phyloP scores from a whole-genome alignment of 2,113 vertebrate species.

The Callopanchax toddi region DNA sequence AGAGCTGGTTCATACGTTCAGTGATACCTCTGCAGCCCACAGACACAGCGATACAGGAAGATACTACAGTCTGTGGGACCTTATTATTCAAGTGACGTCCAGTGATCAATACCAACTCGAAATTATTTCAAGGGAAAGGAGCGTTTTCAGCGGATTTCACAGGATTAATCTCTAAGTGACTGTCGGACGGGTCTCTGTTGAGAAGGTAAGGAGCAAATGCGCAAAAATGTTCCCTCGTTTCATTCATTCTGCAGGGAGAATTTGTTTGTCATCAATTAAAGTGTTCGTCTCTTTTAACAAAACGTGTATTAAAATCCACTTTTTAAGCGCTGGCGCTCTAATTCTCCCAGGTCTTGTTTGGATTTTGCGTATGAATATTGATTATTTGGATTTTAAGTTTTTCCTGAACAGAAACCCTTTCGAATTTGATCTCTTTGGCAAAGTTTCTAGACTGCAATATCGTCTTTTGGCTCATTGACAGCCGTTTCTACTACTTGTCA shows the following conservation, averaged over 20 bases:
- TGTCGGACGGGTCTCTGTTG: constrained; percentile 32
- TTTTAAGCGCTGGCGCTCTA: not conserved
- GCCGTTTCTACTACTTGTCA: constrained; percentile 9
- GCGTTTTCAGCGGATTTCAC: constrained; percentile 14
- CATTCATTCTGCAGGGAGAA: constrained; percentile 40
- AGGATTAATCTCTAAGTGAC: constrained; percentile 52
- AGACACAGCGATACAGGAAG: constrained; percentile 59
- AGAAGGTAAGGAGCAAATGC: constrained; percentile 62
- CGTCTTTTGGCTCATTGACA: constrained; percentile 15
- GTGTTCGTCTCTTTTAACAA: not conserved
- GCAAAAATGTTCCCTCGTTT: constrained; percentile 54
- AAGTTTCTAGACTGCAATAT: constrained; percentile 36
- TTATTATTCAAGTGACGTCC: constrained; percentile 44
- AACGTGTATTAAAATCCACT: constrained; percentile 4
- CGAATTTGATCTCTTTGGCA: not conserved
- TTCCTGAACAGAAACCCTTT: not conserved
- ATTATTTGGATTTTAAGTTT: constrained; percentile 49
- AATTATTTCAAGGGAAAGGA: constrained; percentile 10
- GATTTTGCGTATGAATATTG: not conserved
- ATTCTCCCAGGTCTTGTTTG: not conserved
- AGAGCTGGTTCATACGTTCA: constrained; percentile 61
- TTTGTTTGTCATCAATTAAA: constrained; percentile 39
- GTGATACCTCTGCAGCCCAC: constrained; percentile 69
- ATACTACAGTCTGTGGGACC: constrained; percentile 62
- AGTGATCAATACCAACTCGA: constrained; percentile 28